Base-by-base conservation (phyloP, 2,797 vertebrate genomes). In the Anableps anableps region DNA sequence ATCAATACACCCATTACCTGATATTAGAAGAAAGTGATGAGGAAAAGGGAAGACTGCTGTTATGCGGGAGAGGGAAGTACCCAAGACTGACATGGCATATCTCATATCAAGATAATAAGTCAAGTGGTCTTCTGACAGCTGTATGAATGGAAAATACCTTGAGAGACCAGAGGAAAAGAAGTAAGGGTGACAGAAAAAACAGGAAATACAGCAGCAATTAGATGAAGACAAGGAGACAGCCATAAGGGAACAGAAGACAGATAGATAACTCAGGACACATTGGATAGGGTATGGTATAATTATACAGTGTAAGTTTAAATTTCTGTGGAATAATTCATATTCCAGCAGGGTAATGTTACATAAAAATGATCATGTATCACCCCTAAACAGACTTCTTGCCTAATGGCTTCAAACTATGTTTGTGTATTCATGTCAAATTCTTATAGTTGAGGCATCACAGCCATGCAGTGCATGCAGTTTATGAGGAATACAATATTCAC, bases 21-120 rank as follows among this genome's bases (percentile, higher is more conserved):
- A 84, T 85, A 83, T 77, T 82, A 83, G 60, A 74, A 82, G 79
- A 79, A 48, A 68, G 58, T 41, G 34, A 77, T 50, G 60, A 79
- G 38, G 43, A 55, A 0, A n/a, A 45, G 19, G 41, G 66, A 26
- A 17, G 45, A 19, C 19, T 17, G 73, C 48, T 73, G 50, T 75
- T 60, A 70, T 81, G 79, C 0, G 0, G 34, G 17, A 21, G 60
- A 34, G 31, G 1, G 14, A 60, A 13, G 19, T 34, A 34, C 90
- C 82, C 84, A 88, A 92, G 89, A 83, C 82, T 45, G 66, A 85
- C 79, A 86, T 80, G 70, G 60, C 82, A 88, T 89, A 95, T 91
- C 88, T 95, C 89, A 92, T 91, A 90, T 94, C 85, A 89, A 88
- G 88, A 93, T 94, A 94, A 95, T 94, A 93, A 93, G 89, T 80